Percentiles rank a stretch among this genome's conserved stretches.
Evolutionary conservation across 2,888 invertebrate species (phyloP).

Genomic region (Auanema freiburgensis): DNA sequence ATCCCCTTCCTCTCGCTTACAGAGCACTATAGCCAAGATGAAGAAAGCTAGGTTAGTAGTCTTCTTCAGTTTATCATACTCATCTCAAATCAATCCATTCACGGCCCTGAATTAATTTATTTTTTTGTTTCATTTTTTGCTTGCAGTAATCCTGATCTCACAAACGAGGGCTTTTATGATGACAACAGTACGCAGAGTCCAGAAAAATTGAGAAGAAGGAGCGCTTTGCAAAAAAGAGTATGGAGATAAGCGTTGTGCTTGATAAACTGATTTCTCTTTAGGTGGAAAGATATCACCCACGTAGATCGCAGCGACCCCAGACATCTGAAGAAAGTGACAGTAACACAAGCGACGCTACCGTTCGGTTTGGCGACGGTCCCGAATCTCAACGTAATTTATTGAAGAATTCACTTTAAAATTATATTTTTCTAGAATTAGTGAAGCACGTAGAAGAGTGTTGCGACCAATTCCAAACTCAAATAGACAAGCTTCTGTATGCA

Average conservation of each 20-base stretch:
- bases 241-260: too few species aligned
- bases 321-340: slow-evolving; percentile 47
- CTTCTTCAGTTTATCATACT: background rate
- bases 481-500: slow-evolving; percentile 48
- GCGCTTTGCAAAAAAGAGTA: slow-evolving; percentile 49
- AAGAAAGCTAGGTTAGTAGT: slow-evolving; percentile 31
- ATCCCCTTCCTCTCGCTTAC: slow-evolving; percentile 29
- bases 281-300: slow-evolving; percentile 42
- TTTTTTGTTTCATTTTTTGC: background rate
- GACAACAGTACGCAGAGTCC: slow-evolving; percentile 17
- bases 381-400: too few species aligned
- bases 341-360: slow-evolving; percentile 39
- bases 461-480: slow-evolving; percentile 39
- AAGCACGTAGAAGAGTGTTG: slow-evolving; percentile 48
- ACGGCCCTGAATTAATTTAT: background rate
- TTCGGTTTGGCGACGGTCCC: too few species aligned
- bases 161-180: slow-evolving; percentile 38
- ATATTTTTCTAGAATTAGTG: slow-evolving; percentile 41
- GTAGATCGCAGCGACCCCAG: slow-evolving; percentile 31
- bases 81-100: background rate
- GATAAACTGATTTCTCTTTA: slow-evolving; percentile 2
- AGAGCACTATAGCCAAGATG: slow-evolving; percentile 39
- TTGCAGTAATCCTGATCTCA: slow-evolving; percentile 44
- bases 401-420: too few species aligned
- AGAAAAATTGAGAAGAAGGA: slow-evolving; percentile 27